Conservation (phyloP, 2,113 vertebrate genomes). For the Glareola pratincola region DNA sequence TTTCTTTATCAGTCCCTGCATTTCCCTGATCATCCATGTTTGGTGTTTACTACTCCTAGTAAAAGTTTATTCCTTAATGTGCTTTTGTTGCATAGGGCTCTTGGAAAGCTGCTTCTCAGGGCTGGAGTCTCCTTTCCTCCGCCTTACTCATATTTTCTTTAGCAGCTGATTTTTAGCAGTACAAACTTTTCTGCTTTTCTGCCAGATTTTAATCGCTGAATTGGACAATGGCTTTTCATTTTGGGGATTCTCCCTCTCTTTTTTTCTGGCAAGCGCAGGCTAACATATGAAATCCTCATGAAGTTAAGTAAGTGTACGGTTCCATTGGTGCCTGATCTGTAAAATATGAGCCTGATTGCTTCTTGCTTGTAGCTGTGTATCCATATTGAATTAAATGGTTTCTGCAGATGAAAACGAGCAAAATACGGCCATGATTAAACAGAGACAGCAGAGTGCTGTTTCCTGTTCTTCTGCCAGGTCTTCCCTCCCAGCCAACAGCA, state of each 20-base stretch:
- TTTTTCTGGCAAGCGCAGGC: neutral
- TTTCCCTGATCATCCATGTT: neutral
- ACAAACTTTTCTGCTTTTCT: constrained; percentile 16
- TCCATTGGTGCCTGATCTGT: neutral
- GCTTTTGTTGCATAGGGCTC: neutral
- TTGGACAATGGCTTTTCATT: neutral
- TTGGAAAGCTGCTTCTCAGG: neutral
- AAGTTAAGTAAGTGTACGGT: neutral
- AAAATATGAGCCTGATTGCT: neutral
- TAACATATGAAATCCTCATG: neutral
- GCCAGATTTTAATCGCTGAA: neutral
- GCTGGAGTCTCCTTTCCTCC: neutral
- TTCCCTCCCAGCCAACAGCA: neutral
- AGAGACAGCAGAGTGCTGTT: neutral
- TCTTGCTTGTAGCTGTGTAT: neutral
- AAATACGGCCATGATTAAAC: neutral
- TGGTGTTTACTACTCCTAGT: constrained; percentile 34
- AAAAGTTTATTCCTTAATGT: constrained; percentile 35
- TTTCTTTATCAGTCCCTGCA: neutral
- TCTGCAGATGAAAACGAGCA: neutral
- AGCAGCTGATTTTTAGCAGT: neutral
- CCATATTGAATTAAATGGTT: neutral
- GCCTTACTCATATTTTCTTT: neutral
- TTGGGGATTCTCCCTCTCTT: neutral
- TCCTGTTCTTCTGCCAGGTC: neutral